Conservation (phyloP, 2,797 vertebrate genomes). For the Enteromius argenteus region DNA sequence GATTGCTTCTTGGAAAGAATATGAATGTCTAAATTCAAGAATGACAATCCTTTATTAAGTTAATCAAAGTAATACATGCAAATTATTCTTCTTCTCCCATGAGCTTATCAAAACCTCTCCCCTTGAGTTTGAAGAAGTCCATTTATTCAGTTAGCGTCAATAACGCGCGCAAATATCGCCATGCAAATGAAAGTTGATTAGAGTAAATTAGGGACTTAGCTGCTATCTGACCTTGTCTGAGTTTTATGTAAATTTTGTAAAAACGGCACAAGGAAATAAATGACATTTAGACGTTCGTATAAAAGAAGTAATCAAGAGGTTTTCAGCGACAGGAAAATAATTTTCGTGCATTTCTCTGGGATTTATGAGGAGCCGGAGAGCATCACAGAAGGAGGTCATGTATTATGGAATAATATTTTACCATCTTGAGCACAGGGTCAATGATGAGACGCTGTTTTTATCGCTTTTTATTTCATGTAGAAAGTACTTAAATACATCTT, state of each 20-base stretch:
- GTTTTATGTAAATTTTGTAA: slow-evolving; percentile 99
- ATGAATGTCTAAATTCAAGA: slow-evolving; percentile 93
- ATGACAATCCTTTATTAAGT: slow-evolving; percentile 99
- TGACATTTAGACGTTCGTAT: slow-evolving; percentile 66
- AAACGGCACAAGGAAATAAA: slow-evolving; percentile 62
- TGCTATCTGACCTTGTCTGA: slow-evolving; percentile 99
- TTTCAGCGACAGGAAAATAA: slow-evolving; percentile 40
- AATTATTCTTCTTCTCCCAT: slow-evolving; percentile 96
- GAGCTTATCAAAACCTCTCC: slow-evolving; percentile 99
- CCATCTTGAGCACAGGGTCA: slow-evolving; percentile 1
- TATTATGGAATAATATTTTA: slow-evolving; percentile 9
- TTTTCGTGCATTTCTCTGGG: not conserved
- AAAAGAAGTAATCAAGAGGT: slow-evolving; percentile 62
- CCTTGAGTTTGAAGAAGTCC: slow-evolving; percentile 99
- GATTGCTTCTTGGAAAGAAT: slow-evolving; percentile 89
- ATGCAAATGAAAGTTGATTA: slow-evolving; percentile 99
- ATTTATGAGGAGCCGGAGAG: slow-evolving; percentile 8
- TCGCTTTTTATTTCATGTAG: not conserved
- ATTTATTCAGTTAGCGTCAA: slow-evolving; percentile 99
- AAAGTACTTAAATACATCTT: not conserved
- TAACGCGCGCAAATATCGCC: slow-evolving; percentile 98
- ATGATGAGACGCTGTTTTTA: not conserved
- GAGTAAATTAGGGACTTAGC: slow-evolving; percentile 99
- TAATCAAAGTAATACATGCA: slow-evolving; percentile 99
- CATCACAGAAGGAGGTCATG: slow-evolving; percentile 28